These are phyloP conservation scores for Cynaeus angustus DNA, from an alignment of 2,888 invertebrate species.

Conservation along the genomic window DNA sequence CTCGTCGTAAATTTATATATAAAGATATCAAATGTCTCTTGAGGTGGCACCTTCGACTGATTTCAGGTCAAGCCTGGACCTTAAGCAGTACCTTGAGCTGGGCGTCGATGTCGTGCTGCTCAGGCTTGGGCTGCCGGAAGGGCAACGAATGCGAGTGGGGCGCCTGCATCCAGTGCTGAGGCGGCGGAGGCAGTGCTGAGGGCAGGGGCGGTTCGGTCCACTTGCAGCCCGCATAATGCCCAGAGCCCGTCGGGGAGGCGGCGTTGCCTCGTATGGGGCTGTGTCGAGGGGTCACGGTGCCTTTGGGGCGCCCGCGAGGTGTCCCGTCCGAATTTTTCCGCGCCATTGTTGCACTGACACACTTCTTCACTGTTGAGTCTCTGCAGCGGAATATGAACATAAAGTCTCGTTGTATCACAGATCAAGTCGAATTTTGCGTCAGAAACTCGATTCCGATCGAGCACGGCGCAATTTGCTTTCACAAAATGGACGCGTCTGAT, in stretches of 20 bases:
- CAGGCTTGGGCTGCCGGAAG: slow-evolving; percentile 60
- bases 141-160: slow-evolving; percentile 51
- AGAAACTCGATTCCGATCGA: slow-evolving; percentile 59
- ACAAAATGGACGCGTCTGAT: slow-evolving; percentile 68
- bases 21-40: slow-evolving; percentile 65
- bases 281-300: slow-evolving; percentile 48
- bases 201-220: slow-evolving; percentile 83
- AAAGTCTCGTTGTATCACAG: slow-evolving; percentile 65
- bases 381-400: slow-evolving; percentile 39
- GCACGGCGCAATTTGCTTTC: slow-evolving; percentile 65
- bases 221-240: slow-evolving; percentile 79
- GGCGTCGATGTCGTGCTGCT: slow-evolving; percentile 65
- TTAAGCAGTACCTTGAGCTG: slow-evolving; percentile 70
- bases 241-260: slow-evolving; percentile 66
- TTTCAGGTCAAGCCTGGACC: slow-evolving; percentile 69
- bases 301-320: slow-evolving; percentile 47
- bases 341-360: slow-evolving; percentile 57
- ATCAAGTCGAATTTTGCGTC: slow-evolving; percentile 67
- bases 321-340: slow-evolving; percentile 58
- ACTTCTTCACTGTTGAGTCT: slow-evolving; percentile 34
- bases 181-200: slow-evolving; percentile 81
- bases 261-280: slow-evolving; percentile 50
- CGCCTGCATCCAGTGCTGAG: slow-evolving; percentile 82
- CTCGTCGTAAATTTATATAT: slow-evolving; percentile 65
- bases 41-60: slow-evolving; percentile 57